These are phyloP conservation scores for Vanacampus margaritifer DNA, from an alignment of 2,113 vertebrate genomes.

Conservation along the genomic window DNA sequence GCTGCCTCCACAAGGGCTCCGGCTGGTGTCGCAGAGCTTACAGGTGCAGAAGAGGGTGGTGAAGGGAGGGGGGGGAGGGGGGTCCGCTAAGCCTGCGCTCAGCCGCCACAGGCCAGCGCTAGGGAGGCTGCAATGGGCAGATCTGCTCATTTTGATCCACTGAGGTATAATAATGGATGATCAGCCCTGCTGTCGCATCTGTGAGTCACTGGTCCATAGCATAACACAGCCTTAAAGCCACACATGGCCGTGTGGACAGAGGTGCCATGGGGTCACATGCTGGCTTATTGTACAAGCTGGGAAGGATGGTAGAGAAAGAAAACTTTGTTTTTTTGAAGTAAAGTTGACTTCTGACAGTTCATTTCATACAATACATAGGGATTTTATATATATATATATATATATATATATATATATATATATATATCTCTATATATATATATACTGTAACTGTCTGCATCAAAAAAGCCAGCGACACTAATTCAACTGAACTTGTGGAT, in stretches of 20 bases:
- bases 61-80: constrained; percentile 5
- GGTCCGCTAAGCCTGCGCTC: constrained; percentile 45
- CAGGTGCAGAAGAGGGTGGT: constrained; percentile 62
- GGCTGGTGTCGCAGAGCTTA: constrained; percentile 66
- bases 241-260: constrained; percentile 61
- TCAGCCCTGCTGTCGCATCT: constrained; percentile 74
- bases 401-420: no score
- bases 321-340: not conserved
- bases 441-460: no score
- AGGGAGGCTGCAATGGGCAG: constrained; percentile 48
- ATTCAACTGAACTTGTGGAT: constrained; percentile 8
- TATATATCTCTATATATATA: no score
- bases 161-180: constrained; percentile 83
- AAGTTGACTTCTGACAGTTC: not conserved
- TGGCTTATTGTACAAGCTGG: constrained; percentile 43
- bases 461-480: constrained; percentile 4
- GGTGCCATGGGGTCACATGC: constrained; percentile 40
- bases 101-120: constrained; percentile 45
- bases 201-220: constrained; percentile 65
- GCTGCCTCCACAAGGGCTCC: constrained; percentile 33
- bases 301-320: constrained; percentile 25
- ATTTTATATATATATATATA: not conserved
- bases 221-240: constrained; percentile 61
- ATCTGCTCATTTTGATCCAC: constrained; percentile 73
- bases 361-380: not conserved